A percentile compares a stretch with the other conserved stretches of the same genome.
phyloP scores from a whole-genome alignment of 37 sponge, comb jelly and placozoan genomes.

The Bolinopsis microptera region DNA sequence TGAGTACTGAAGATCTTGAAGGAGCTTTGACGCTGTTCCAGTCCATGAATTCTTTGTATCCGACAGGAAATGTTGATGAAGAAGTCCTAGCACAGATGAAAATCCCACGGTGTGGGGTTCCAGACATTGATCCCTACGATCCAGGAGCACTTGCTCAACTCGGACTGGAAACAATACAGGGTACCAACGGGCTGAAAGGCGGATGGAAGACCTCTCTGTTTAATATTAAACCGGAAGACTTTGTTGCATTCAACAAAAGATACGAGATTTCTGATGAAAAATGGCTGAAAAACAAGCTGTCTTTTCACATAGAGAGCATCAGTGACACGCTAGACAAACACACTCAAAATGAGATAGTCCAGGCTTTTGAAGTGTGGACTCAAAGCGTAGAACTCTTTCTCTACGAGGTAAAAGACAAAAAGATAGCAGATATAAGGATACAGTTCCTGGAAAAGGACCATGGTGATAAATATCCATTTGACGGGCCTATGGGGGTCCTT shows the following conservation, averaged over 20 bases:
- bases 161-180: not conserved
- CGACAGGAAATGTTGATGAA: not conserved
- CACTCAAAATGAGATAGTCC: not conserved
- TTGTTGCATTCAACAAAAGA: not conserved
- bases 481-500: slow-evolving; percentile 50
- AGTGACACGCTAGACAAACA: not conserved
- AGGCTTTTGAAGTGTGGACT: slow-evolving; percentile 42
- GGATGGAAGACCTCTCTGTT: not conserved
- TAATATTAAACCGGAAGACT: not conserved
- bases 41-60: not conserved
- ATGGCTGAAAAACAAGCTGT: not conserved
- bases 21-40: slow-evolving; percentile 47
- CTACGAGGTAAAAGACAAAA: slow-evolving; percentile 25
- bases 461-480: slow-evolving; percentile 62
- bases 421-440: slow-evolving; percentile 20
- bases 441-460: slow-evolving; percentile 10
- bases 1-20: slow-evolving; percentile 8
- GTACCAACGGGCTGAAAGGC: not conserved
- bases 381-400: not conserved
- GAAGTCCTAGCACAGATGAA: slow-evolving; percentile 17
- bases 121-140: slow-evolving; percentile 27
- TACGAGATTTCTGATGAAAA: slow-evolving; percentile 19
- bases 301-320: slow-evolving; percentile 10
- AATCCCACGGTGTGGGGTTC: slow-evolving; percentile 32
- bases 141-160: not conserved